Percentiles rank a stretch among this genome's conserved stretches.
Evolutionary conservation across 2,888 invertebrate genomes (phyloP).

Genomic region (Leucophenga montana): DNA sequence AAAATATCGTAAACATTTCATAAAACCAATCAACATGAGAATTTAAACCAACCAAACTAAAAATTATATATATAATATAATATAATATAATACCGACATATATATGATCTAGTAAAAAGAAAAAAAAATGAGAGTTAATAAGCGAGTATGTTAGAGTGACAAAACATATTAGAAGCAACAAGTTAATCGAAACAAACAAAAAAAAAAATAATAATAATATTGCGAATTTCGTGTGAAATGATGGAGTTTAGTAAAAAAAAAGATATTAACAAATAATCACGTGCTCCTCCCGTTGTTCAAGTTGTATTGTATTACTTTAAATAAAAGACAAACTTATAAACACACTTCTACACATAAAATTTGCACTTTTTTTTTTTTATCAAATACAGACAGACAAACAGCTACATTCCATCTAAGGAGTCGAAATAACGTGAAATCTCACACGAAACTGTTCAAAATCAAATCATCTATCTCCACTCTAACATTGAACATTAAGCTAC

Average conservation of each 20-base stretch:
- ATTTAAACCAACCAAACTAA: constrained; percentile 33
- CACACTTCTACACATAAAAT: background rate
- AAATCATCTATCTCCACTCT: too few relatives aligned
- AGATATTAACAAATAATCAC: constrained; percentile 32
- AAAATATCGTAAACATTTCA: constrained; percentile 1
- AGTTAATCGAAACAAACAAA: too few relatives aligned
- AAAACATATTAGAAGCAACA: constrained; percentile 28
- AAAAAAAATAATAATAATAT: constrained; percentile 19
- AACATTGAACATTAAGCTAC: too few relatives aligned
- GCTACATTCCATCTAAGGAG: background rate
- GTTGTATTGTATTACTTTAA: background rate
- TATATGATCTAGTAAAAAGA: too few relatives aligned
- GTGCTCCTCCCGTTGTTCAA: constrained; percentile 53
- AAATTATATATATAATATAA: background rate
- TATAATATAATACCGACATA: background rate
- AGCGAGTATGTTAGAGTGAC: background rate
- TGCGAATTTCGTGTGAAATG: constrained; percentile 43
- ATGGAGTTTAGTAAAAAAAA: constrained; percentile 62
- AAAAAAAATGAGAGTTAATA: background rate
- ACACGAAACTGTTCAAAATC: background rate
- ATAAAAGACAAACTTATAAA: background rate
- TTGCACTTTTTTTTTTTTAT: too few relatives aligned
- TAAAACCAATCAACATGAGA: constrained; percentile 45
- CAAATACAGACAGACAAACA: background rate
- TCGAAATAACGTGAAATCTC: too few relatives aligned